Base-by-base conservation (phyloP, 2,797 vertebrate species). In the Pagetopsis macropterus region DNA sequence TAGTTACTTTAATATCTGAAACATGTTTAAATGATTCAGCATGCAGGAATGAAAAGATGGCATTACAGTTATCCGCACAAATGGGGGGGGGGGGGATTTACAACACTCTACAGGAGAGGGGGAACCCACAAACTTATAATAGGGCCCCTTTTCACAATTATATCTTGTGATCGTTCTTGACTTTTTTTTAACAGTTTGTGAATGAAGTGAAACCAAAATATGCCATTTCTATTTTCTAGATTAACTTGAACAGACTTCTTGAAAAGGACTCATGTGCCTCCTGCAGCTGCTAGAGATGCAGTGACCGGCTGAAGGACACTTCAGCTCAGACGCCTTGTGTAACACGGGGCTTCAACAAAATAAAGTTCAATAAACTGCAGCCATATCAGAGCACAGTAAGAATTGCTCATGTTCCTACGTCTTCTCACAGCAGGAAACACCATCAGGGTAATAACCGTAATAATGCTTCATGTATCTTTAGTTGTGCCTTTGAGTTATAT, bases 401-500 rank as follows among this genome's bases (percentile, higher is more conserved):
- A 55, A 44, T 16, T 66, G 43, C 33, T 49, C 8, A 8, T 56
- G 55, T 61, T 19, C 3, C 17, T 10, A 6, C 1, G 0, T 37
- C 14, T 52, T 21, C 33, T 46, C 33, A 41, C 40, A 19, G 11
- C 48, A 70, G 48, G 21, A 52, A 62, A 75, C 10, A 1, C 23
- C 5, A 12, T 49, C 44, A 9, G 40, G 23, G 54, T 59, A 33
- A 40, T 69, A 14, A 61, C 2, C 11, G 44, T 33, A n/a, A 56
- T 65, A 57, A 19, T 13, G 9, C 11, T 9, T 27, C 15, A 55
- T 31, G 55, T 40, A 49, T 9, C 43, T 50, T 64, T 40, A 19
- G 75, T 6, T 63, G 46, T 54, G 51, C n/a, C 27, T 72, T 17
- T 57, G 46, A 75, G 9, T 15, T 17, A 15, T 27, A 57, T 44